Conservation (phyloP, 2,797 vertebrate species). For the Pangasius macronema region DNA sequence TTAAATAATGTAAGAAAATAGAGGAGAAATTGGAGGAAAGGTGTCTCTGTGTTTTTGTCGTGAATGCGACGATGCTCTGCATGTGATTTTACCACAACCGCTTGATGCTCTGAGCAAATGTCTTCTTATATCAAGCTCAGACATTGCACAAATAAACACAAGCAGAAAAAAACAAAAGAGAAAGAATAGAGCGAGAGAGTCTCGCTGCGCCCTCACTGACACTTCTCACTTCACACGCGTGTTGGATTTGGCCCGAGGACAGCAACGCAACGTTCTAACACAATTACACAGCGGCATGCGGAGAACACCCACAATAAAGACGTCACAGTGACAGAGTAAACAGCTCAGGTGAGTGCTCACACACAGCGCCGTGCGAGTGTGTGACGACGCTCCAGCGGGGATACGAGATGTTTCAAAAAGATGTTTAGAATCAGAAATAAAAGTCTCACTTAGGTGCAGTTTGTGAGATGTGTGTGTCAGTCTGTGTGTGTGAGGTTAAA, state of each 20-base stretch:
- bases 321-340: conserved; percentile 6
- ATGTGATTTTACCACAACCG: background rate
- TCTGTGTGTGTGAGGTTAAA: background rate
- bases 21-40: background rate
- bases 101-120: background rate
- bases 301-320: background rate
- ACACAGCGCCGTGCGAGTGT: background rate
- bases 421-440: conserved; percentile 2
- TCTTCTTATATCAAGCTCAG: background rate
- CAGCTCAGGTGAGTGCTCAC: background rate
- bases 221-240: background rate
- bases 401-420: background rate
- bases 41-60: background rate
- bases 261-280: background rate
- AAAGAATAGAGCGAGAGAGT: background rate
- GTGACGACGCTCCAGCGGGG: background rate
- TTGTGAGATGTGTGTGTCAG: background rate
- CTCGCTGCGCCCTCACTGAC: background rate
- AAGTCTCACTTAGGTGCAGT: background rate
- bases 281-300: conserved; percentile 18
- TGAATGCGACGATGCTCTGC: background rate
- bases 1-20: background rate
- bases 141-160: background rate
- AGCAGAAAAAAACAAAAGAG: background rate
- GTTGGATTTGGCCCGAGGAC: conserved; percentile 15